Percentiles rank a stretch among this genome's conserved stretches.
These are phyloP conservation scores for Psophia crepitans DNA, from an alignment of 2,113 vertebrate genomes.

Conservation along the genomic window DNA sequence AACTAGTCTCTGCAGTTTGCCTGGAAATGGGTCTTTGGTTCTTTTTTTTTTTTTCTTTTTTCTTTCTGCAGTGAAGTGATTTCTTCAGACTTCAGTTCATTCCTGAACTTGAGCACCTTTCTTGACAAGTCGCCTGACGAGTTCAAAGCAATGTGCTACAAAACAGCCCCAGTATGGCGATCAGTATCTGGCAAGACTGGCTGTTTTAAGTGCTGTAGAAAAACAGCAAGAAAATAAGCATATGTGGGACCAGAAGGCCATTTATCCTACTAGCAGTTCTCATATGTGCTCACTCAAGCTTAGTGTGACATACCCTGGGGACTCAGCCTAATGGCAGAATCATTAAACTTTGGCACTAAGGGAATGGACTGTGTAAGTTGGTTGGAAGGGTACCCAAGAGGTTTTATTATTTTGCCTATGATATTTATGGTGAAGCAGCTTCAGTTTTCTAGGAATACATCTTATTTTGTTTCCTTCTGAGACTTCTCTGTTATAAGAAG, in stretches of 20 bases:
- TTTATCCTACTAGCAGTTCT: not conserved
- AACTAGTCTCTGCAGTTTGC: not conserved
- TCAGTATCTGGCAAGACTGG: not conserved
- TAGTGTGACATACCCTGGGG: not conserved
- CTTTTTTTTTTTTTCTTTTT: not conserved
- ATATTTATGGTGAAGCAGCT: not conserved
- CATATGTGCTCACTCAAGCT: not conserved
- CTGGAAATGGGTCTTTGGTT: not conserved
- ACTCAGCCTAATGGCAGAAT: not conserved
- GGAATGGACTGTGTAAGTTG: not conserved
- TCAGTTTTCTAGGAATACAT: not conserved
- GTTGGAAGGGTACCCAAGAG: not conserved
- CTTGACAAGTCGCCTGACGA: not conserved
- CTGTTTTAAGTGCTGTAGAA: not conserved
- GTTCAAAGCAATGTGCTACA: not conserved
- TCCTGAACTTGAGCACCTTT: not conserved
- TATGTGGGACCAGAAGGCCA: not conserved
- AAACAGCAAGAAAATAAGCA: not conserved
- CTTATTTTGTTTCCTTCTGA: not conserved
- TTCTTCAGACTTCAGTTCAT: not conserved
- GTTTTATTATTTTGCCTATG: not conserved
- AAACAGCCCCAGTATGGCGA: not conserved
- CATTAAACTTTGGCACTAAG: conserved; percentile 17
- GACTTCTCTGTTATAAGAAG: not conserved
- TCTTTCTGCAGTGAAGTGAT: not conserved